Conservation (phyloP, 2,113 vertebrate species). For the Vicugna pacos region DNA sequence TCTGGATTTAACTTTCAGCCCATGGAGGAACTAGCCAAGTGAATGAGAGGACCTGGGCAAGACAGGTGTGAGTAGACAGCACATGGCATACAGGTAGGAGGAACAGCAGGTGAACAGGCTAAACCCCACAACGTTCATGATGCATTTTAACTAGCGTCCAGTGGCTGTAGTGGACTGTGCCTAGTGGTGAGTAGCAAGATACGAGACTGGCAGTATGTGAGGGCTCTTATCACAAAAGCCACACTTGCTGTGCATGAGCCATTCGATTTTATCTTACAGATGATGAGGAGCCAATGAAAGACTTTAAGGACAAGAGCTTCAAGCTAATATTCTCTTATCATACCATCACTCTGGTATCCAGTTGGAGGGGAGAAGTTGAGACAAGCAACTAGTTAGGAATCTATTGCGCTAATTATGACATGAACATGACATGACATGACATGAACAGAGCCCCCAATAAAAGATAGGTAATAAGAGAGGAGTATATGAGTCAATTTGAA, state of each 20-base stretch:
- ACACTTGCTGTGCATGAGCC: accelerated
- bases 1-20: background rate
- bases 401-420: background rate
- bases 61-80: background rate
- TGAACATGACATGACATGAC: background rate
- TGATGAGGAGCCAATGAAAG: background rate
- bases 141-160: background rate
- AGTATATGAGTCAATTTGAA: background rate
- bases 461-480: background rate
- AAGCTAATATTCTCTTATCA: background rate
- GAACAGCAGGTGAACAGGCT: background rate
- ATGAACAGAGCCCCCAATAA: background rate
- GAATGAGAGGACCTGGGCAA: background rate
- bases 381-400: background rate
- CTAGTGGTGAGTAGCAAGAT: background rate
- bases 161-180: background rate
- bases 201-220: background rate
- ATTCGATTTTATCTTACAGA: background rate
- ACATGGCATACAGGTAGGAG: background rate
- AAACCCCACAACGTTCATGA: background rate
- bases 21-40: background rate
- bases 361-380: background rate
- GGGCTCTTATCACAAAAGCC: background rate
- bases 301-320: background rate
- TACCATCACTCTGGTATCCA: background rate